Conservation (phyloP, 2,113 vertebrate species). For the Guaruba guarouba region DNA sequence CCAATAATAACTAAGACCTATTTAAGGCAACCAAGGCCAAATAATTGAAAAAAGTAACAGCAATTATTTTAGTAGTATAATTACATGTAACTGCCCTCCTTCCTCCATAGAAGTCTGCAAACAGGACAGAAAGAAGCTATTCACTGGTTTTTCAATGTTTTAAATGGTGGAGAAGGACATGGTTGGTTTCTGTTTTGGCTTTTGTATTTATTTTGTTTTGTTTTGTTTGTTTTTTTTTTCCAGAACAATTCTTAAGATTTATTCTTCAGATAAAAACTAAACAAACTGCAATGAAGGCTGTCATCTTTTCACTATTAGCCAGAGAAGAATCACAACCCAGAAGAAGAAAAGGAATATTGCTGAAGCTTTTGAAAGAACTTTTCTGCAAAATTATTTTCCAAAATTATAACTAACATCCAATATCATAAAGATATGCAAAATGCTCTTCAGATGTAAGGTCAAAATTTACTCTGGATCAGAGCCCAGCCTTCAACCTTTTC, state of each 20-base stretch:
- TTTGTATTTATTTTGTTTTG: background rate
- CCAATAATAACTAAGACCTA: background rate
- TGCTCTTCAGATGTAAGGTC: background rate
- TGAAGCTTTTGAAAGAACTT: background rate
- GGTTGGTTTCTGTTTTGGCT: background rate
- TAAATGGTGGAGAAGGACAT: background rate
- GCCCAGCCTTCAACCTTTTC: background rate
- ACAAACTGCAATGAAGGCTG: background rate
- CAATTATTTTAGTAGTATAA: background rate
- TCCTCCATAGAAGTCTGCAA: background rate
- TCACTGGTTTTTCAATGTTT: fast-evolving
- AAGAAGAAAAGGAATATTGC: background rate
- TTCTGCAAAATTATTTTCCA: background rate
- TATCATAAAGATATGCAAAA: background rate
- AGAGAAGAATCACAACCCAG: background rate
- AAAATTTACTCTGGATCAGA: background rate
- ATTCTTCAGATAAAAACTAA: background rate
- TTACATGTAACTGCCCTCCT: background rate
- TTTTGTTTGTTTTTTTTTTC: background rate
- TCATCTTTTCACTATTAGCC: background rate
- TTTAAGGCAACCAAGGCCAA: background rate
- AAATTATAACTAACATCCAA: background rate
- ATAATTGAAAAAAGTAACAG: fast-evolving
- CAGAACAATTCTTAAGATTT: background rate
- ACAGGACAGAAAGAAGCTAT: background rate